These are phyloP conservation scores for Carlito syrichta DNA, from an alignment of 2,113 vertebrate species.

Conservation along the genomic window DNA sequence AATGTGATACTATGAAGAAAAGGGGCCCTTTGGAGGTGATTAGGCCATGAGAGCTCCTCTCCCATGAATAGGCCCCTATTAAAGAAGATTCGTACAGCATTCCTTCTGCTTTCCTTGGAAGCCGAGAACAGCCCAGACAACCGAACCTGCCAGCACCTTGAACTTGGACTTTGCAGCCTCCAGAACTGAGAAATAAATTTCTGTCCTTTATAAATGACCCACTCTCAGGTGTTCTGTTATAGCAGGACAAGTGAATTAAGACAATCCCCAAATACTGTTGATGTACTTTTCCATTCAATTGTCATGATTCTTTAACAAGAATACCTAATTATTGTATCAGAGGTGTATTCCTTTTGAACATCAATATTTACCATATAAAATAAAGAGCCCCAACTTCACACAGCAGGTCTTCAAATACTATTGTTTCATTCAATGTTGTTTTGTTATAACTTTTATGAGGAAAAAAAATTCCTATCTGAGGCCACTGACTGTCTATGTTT, in stretches of 20 bases:
- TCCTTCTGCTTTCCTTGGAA: background rate
- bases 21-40: background rate
- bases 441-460: background rate
- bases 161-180: background rate
- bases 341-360: background rate
- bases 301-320: background rate
- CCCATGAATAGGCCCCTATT: background rate
- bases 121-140: background rate
- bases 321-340: background rate
- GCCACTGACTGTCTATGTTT: background rate
- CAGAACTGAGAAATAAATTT: background rate
- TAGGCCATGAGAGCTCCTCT: background rate
- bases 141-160: background rate
- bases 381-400: background rate
- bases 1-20: background rate
- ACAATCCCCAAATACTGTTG: background rate
- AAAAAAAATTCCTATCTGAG: background rate
- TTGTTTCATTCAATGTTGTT: background rate
- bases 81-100: background rate
- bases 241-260: background rate
- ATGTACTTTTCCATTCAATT: background rate
- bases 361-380: background rate
- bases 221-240: background rate
- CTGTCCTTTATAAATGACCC: background rate
- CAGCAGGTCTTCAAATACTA: background rate